Conservation (phyloP, 1,140 invertebrate genomes). For the Drosophila asahinai region DNA sequence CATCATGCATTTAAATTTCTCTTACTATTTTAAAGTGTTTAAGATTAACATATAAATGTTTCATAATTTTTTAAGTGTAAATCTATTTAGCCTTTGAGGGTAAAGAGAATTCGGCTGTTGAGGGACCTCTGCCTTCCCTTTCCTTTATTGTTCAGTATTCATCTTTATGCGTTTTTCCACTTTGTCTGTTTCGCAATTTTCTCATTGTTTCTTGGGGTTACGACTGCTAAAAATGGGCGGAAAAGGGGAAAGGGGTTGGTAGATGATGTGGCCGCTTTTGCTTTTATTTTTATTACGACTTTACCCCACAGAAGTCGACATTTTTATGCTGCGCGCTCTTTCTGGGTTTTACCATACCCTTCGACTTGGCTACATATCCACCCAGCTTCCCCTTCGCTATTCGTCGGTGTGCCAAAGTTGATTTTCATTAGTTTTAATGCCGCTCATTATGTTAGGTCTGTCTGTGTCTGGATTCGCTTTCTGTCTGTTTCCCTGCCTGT, state of each 20-base stretch:
- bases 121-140: slow-evolving; percentile 17
- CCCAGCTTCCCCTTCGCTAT: slow-evolving; percentile 16
- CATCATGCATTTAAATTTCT: no score
- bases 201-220: slow-evolving; percentile 69
- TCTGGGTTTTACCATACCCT: slow-evolving; percentile 37
- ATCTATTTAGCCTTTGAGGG: no score
- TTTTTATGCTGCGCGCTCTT: slow-evolving; percentile 72
- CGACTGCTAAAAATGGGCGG: slow-evolving; percentile 30
- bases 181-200: slow-evolving; percentile 76
- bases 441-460: slow-evolving; percentile 71
- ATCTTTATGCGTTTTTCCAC: slow-evolving; percentile 75
- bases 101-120: not conserved
- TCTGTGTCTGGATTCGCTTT: slow-evolving; percentile 44
- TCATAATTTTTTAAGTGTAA: not conserved
- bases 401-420: slow-evolving; percentile 74
- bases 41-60: no score
- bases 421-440: slow-evolving; percentile 82
- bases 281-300: slow-evolving; percentile 78
- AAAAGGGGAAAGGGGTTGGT: slow-evolving; percentile 13
- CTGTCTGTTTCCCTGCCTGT: slow-evolving; percentile 24
- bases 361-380: not conserved
- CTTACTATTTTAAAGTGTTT: no score
- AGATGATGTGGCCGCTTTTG: slow-evolving; percentile 44
- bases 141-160: slow-evolving; percentile 59
- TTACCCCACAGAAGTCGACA: slow-evolving; percentile 57